Evolutionary conservation across 2,113 vertebrate species (phyloP), one percentile per base, ranked within the genome.

Genomic region (Serilophus lunatus): DNA sequence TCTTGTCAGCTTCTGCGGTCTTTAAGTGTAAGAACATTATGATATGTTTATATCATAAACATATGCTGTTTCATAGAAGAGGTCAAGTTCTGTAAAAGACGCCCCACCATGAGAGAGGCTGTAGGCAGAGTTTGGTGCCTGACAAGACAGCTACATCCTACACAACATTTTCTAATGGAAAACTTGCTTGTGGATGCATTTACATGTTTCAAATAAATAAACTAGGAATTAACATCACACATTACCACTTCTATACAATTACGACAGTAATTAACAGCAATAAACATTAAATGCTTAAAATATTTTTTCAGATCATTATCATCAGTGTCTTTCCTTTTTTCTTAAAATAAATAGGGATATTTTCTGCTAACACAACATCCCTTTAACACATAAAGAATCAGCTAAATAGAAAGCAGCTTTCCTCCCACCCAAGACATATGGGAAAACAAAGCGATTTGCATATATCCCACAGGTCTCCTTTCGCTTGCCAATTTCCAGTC

Each of bases 351-450:
- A 78, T 19, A 70, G n/a, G n/a, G 4, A 18, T 56, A 26, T 87
- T 77, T 88, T 59, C 26, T 56, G 35, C 47, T 77, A 86, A 80
- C 18, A 4, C 70, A 90, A 63, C 17, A 76, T 80, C 66, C 82
- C 84, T 75, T 90, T 81, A 91, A 36, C 74, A 88, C 47, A 95
- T 68, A 87, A 94, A 94, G 66, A 88, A 94, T 72, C 85, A 94
- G 38, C 50, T 87, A 77, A 81, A 92, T 19, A 78, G 88, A 93
- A 92, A 91, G 15, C 89, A 91, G 68, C 20, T 38, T 86, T 85
- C 88, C 59, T 91, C 91, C 84, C 47, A 80, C 78, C 63, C 51
- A 77, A 81, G 59, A 92, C 81, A 85, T 76, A 84, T 70, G 82
- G 83, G 71, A 77, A 84, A 94, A 82, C 36, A 86, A 88, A 93